These are phyloP conservation scores for Platynereis dumerilii DNA, from an alignment of 2,888 invertebrate genomes.

Conservation along the genomic window DNA sequence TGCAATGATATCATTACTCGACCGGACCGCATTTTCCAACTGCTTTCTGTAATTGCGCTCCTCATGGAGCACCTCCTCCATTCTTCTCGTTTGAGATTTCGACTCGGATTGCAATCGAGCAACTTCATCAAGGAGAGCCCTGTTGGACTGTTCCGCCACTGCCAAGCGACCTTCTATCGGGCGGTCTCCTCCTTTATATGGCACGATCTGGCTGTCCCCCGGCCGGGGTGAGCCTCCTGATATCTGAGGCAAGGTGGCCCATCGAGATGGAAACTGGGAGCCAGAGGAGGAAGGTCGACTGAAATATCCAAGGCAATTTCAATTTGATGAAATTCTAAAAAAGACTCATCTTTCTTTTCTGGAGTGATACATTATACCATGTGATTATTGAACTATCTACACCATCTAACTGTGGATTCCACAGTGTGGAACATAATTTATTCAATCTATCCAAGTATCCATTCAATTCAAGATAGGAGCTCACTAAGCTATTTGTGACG, in stretches of 20 bases:
- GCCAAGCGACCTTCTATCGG: constrained; percentile 57
- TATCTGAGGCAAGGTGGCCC: constrained; percentile 12
- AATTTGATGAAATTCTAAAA: no score
- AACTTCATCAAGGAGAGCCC: constrained; percentile 62
- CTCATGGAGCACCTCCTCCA: constrained; percentile 55
- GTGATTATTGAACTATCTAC: no score
- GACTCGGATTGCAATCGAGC: constrained; percentile 59
- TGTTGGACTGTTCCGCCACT: constrained; percentile 61
- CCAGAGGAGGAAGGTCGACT: no score
- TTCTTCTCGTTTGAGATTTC: constrained; percentile 41
- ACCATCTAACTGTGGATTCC: no score
- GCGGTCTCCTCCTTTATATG: constrained; percentile 10
- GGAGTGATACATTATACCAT: no score
- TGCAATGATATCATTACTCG: constrained; percentile 55
- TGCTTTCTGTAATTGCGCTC: constrained; percentile 55
- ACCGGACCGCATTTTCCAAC: constrained; percentile 54
- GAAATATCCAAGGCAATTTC: no score
- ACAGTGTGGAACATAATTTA: no score
- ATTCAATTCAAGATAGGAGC: no score
- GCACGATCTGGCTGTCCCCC: constrained; percentile 9
- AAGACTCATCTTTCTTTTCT: no score
- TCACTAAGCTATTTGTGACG: no score
- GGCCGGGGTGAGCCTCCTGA: constrained; percentile 14
- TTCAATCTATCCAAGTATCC: no score
- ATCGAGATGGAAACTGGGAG: constrained; percentile 17